phyloP scores from a whole-genome alignment of 2,113 vertebrate genomes.

The Saccopteryx bilineata region DNA sequence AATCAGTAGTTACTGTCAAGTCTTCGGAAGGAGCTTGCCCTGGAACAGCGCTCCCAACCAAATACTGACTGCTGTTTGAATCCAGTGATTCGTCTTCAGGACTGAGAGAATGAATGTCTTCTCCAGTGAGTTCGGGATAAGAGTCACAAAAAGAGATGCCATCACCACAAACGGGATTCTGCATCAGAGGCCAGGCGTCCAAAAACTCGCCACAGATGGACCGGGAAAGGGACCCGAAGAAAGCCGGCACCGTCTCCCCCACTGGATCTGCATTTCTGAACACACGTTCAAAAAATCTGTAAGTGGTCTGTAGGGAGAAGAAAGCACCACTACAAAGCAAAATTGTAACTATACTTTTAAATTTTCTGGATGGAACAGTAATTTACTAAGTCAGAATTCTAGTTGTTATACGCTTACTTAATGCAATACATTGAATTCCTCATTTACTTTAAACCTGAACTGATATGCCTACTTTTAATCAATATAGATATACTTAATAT shows the following conservation, averaged over 20 bases:
- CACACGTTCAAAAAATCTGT: slow-evolving; percentile 22
- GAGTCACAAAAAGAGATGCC: slow-evolving; percentile 85
- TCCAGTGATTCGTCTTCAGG: slow-evolving; percentile 78
- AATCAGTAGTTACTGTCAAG: slow-evolving; percentile 72
- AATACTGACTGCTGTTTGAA: slow-evolving; percentile 75
- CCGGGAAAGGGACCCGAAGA: slow-evolving; percentile 87
- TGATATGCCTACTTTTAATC: not conserved
- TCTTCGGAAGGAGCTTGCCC: slow-evolving; percentile 71
- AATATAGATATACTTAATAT: not conserved
- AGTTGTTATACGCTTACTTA: not conserved
- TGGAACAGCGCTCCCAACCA: slow-evolving; percentile 66
- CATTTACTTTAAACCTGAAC: slow-evolving; percentile 19
- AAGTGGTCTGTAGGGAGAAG: not conserved
- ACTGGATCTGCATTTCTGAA: slow-evolving; percentile 85
- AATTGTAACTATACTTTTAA: rapidly evolving
- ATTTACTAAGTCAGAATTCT: not conserved
- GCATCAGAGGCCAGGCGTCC: slow-evolving; percentile 91
- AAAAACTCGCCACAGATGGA: slow-evolving; percentile 86
- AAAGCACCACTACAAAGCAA: not conserved
- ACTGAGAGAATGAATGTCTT: slow-evolving; percentile 77
- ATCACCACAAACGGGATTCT: slow-evolving; percentile 81
- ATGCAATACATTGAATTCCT: not conserved
- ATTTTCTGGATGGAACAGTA: not conserved
- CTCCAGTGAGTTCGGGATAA: slow-evolving; percentile 83
- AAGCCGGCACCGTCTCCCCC: slow-evolving; percentile 86